phyloP scores from a whole-genome alignment of 2,888 invertebrate species.

The Troglohyphantes excavatus region DNA sequence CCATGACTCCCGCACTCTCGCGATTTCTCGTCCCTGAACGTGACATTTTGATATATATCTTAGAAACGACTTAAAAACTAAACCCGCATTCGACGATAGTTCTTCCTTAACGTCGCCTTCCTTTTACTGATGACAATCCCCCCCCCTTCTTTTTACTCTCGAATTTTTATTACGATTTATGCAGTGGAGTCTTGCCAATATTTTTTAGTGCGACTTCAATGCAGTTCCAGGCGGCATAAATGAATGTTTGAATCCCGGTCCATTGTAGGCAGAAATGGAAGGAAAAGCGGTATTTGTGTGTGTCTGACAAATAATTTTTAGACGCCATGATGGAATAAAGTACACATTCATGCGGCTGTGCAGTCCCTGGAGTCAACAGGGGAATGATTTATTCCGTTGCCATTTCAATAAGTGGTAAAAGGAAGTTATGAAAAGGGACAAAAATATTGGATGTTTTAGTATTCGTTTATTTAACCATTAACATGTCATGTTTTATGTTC shows the following conservation, averaged over 20 bases:
- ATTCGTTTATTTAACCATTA: conserved; percentile 18
- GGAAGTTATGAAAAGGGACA: conserved; percentile 19
- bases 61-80: conserved; percentile 49
- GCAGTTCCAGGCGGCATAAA: background rate
- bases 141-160: background rate
- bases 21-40: conserved; percentile 12
- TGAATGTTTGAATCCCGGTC: conserved; percentile 17
- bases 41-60: conserved; percentile 62
- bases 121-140: conserved; percentile 43
- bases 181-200: conserved; percentile 30
- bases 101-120: conserved; percentile 18
- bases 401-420: conserved; percentile 39
- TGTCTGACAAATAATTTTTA: conserved; percentile 41
- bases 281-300: conserved; percentile 20
- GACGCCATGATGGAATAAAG: conserved; percentile 32
- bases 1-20: background rate
- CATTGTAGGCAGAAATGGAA: conserved; percentile 8
- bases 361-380: background rate
- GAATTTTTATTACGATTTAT: conserved; percentile 23
- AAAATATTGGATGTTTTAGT: conserved; percentile 7
- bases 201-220: conserved; percentile 8
- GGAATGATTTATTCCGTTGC: conserved; percentile 11
- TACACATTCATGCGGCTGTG: conserved; percentile 23
- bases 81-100: background rate
- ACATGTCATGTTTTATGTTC: background rate